Percentiles rank a stretch among this genome's conserved stretches.
Conservation (phyloP, 2,113 vertebrate species). For the Phalacrocorax carbo region DNA sequence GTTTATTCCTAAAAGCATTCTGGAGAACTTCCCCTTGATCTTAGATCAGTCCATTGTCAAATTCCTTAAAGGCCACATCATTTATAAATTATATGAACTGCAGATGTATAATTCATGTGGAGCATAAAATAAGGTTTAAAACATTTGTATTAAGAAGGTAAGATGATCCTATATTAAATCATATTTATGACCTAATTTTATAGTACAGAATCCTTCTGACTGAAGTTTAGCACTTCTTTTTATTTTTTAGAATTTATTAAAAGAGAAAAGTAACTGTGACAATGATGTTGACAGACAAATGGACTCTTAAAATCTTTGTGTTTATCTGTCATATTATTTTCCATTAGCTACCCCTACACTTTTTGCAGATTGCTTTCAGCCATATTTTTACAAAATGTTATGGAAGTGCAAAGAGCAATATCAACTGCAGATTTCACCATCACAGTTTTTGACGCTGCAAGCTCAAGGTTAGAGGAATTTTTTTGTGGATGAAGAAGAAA, state of each 20-base stretch:
- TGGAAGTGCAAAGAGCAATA: background rate
- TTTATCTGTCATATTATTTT: conserved; percentile 42
- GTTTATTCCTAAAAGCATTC: conserved; percentile 29
- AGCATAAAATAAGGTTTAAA: conserved; percentile 34
- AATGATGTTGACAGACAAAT: conserved; percentile 9
- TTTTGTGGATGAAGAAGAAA: background rate
- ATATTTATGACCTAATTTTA: conserved; percentile 16
- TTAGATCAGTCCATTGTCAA: conserved; percentile 31
- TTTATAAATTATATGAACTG: conserved; percentile 28
- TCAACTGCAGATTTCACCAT: conserved; percentile 16
- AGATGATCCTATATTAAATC: conserved; percentile 27
- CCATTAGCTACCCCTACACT: background rate
- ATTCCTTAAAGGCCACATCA: conserved; percentile 49
- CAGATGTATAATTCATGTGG: conserved; percentile 46
- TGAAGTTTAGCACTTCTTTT: background rate
- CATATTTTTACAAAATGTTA: conserved; percentile 44
- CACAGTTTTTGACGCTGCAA: conserved; percentile 17
- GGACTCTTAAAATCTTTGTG: background rate
- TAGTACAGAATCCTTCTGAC: background rate
- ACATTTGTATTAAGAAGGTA: conserved; percentile 22
- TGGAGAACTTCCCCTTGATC: background rate
- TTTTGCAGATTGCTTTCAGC: conserved; percentile 39
- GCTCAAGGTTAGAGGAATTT: conserved; percentile 46
- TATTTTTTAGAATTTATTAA: conserved; percentile 13
- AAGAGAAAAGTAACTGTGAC: background rate